Evolutionary conservation across 2,888 invertebrate genomes (phyloP), one percentile per base, ranked within the genome.

Genomic region (Drosophila meridionalis): DNA sequence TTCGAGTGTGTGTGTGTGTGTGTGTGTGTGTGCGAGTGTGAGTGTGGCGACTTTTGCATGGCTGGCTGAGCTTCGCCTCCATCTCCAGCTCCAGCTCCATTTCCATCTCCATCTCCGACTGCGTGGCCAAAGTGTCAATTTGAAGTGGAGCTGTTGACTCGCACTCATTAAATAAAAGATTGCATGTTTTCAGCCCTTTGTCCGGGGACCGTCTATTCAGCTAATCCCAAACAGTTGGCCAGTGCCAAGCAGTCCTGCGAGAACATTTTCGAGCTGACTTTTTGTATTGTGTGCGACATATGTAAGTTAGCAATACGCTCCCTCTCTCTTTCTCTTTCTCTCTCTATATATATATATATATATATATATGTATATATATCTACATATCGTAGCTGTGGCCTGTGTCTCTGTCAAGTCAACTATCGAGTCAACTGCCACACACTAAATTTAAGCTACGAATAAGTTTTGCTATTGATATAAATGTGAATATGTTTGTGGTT

Each of bases 111-210:
- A 26, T 2, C 32, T 43, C 42, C 38, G n/a, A n/a, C 45, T 38
- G 36, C 57, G 69, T 57, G 68, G 62, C 73, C 78, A 82, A 83
- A 87, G 87, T 85, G 87, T 85, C 85, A 84, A 83, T 75, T 85
- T 78, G 80, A 82, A 82, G 85, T 87, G 84, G 85, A 85, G 87
- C 85, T 87, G 85, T 85, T 87, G 87, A 85, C 85, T 87, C 80
- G 78, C 79, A 83, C 82, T 87, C 85, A 85, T 87, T 87, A 87
- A 86, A 87, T 86, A 87, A 87, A 87, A 83, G 87, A 85, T 86
- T 83, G 87, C 86, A 87, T 86, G 87, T 80, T 87, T 87, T 74
- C 82, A 82, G 86, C 80, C 87, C 71, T 87, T 87, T 87, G 86
- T 87, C 62, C 65, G 52, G 30, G 28, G 30, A 67, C 69, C 69